Evolutionary conservation across 1,140 invertebrate genomes (phyloP), one percentile per base, ranked within the genome.

Genomic region (Atta colombica): DNA sequence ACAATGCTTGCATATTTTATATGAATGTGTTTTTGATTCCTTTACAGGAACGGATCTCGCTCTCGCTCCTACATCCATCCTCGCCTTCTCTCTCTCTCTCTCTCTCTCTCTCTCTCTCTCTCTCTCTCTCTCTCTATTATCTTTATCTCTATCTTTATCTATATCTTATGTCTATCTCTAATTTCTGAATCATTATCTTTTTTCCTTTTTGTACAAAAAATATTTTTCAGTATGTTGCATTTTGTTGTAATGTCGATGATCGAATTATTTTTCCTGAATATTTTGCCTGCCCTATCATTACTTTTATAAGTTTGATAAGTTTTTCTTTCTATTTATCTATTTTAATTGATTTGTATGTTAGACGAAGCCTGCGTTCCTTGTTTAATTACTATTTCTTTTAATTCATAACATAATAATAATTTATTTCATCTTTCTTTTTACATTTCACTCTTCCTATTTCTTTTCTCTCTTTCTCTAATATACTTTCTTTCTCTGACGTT

Each of bases 21-120:
- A 95, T 95, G 94, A 95, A 95, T 95, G 94, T 95, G 91, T 95
- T 95, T 95, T 95, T 95, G 92, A 95, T 94, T 95, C 94, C 94
- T 95, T 95, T 95, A 95, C 95, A 95, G 95, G 95, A 95, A 95
- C 94, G 93, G 93, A 95, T 94, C 93, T 94, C 91, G 94, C 94
- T 95, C 93, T 94, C 94, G 85, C 92, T 94, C 92, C 89, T 91
- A 85, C 77, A 87, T 91, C 87, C 87, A 77, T 89, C 61, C 71
- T 82, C 60, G 80, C 72, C n/a, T 58, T 85, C 16, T 68, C 12
- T 63, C 53, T 63, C 28, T 66, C 60, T 82, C 72, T 88, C 65
- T 87, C 69, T 85, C 35, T 63, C 7, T 63, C 53, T 63, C 28
- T 63, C 53, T 63, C 28, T 85, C 18, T 68, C 12, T 63, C 53